Conservation (phyloP, 2,797 vertebrate species). For the Malurus splendens region DNA sequence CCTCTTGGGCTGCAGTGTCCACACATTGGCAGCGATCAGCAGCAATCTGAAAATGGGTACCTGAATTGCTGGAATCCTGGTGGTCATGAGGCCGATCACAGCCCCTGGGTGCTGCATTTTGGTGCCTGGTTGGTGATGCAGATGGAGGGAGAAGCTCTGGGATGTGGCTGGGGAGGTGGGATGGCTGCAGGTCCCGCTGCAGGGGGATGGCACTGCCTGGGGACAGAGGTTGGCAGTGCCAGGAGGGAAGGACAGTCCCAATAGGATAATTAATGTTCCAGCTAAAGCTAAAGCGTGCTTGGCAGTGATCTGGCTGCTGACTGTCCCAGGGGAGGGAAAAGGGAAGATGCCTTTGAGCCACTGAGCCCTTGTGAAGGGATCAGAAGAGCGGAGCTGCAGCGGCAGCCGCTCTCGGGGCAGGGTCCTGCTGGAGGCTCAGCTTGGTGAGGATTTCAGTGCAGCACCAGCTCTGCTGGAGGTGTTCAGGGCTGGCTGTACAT, state of each 20-base stretch:
- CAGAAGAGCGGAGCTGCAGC: neutral
- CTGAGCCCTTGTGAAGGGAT: neutral
- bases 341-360: neutral
- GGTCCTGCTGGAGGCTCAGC: neutral
- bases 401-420: neutral
- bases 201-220: neutral
- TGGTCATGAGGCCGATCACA: neutral
- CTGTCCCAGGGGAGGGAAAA: neutral
- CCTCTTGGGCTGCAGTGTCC: neutral
- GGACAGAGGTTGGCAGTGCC: neutral
- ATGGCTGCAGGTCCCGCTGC: neutral
- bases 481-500: neutral
- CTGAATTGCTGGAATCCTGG: neutral
- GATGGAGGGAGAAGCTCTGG: accelerated
- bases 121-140: neutral
- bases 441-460: neutral
- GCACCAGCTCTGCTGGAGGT: neutral
- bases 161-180: neutral
- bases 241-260: neutral
- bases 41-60: neutral
- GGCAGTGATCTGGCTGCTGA: neutral
- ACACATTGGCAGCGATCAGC: neutral
- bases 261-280: neutral
- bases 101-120: neutral
- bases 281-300: neutral